Evolutionary conservation across 2,797 vertebrate species (phyloP), one percentile per base, ranked within the genome.

Genomic region (Gallirallus australis): DNA sequence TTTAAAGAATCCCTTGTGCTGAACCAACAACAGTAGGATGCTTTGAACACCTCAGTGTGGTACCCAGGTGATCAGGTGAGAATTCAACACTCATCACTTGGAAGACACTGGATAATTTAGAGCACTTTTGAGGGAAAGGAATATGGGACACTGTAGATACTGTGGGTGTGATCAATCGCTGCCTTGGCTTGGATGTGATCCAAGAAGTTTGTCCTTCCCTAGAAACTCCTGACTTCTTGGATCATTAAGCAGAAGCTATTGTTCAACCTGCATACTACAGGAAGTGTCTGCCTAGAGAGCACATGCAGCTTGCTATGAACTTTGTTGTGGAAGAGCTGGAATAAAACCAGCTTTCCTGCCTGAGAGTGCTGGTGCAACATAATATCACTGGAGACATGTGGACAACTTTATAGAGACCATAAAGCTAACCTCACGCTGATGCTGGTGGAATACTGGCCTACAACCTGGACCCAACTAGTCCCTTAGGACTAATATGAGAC

Each of bases 381-480:
- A 35, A n/a, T 30, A 15, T 60, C 8, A 0, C 53, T 60, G 60
- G 53, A 76, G 10, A 52, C 24, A 59, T 2, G 3, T 30, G 35
- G 39, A 52, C 27, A 68, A 23, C n/a, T 80, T 42, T 48, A 57
- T 9, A 70, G 40, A 72, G 33, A 40, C 20, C 23, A 12, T 16
- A 57, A 45, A 33, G 11, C 11, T 53, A 50, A 50, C 23, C 17
- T 81, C 6, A 18, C 33, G 2, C 4, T 4, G 23, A 24, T n/a
- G 18, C 24, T 89, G 50, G 13, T 64, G 27, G 48, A 45, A 60
- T 25, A 60, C 24, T 21, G 14, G 31, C 15, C 47, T 48, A 6
- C 45, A 65, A 2, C 17, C 20, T 15, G 35, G 24, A 48, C 8
- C 5, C 5, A 57, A 16, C 0, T 31, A 16, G 17, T 57, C 15